Percentiles rank a stretch among this genome's conserved stretches.
Conservation (phyloP, 2,113 vertebrate species). For the Anarrhichthys ocellatus region DNA sequence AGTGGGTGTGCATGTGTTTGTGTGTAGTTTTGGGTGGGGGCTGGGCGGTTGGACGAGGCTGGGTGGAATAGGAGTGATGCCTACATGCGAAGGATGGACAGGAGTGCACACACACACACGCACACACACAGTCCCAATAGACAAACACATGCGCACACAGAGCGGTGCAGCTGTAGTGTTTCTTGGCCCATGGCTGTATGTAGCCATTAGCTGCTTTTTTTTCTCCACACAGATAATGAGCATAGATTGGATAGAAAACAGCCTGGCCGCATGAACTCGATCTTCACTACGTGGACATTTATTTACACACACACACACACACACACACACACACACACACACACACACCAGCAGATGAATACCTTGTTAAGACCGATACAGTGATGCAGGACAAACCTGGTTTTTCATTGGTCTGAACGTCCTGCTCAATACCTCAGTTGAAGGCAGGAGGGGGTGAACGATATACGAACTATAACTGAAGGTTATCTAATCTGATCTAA, state of each 20-base stretch:
- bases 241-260: constrained; percentile 61
- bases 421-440: background rate
- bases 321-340: background rate
- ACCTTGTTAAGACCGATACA: background rate
- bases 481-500: background rate
- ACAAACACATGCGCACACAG: constrained; percentile 29
- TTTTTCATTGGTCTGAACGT: background rate
- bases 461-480: background rate
- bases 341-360: background rate
- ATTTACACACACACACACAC: constrained; percentile 1
- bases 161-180: constrained; percentile 54
- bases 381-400: background rate
- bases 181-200: constrained; percentile 70
- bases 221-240: constrained; percentile 57
- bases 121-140: constrained; percentile 40
- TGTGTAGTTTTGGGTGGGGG: constrained; percentile 39
- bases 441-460: background rate
- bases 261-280: constrained; percentile 13
- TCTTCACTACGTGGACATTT: constrained; percentile 24
- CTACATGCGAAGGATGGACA: constrained; percentile 60
- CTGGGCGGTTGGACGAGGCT: constrained; percentile 26
- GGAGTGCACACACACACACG: background rate
- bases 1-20: constrained; percentile 25
- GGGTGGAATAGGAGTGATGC: constrained; percentile 57
- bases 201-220: constrained; percentile 61